A percentile compares a stretch with the other conserved stretches of the same genome.
Conservation (phyloP, 1,140 invertebrate species). For the Drosophila azteca region DNA sequence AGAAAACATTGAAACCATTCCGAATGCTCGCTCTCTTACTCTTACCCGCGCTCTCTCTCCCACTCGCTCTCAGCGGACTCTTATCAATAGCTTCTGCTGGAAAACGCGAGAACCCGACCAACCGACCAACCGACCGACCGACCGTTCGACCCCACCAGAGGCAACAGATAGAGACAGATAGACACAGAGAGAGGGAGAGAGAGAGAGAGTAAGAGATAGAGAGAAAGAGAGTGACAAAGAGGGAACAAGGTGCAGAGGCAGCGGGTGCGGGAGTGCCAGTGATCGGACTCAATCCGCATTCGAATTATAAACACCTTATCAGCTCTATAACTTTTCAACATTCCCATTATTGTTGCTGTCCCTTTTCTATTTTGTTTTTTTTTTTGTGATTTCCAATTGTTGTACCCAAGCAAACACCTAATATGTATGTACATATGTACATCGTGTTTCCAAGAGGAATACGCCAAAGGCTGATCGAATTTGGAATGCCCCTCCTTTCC, state of each 20-base stretch:
- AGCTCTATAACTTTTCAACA: constrained; percentile 34
- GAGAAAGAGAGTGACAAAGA: background rate
- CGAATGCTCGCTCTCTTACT: constrained; percentile 16
- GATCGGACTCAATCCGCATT: constrained; percentile 51
- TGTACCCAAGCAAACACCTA: constrained; percentile 47
- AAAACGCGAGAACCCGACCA: background rate
- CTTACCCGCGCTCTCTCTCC: constrained; percentile 3
- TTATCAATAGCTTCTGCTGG: constrained; percentile 53
- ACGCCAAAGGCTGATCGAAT: background rate
- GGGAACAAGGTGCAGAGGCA: background rate
- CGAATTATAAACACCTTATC: constrained; percentile 63
- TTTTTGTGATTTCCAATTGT: constrained; percentile 42
- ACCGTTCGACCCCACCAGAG: background rate
- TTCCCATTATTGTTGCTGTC: constrained; percentile 28
- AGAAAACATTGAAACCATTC: constrained; percentile 15
- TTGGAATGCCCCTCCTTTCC: constrained; percentile 15
- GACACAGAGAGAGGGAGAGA: background rate
- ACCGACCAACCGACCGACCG: too few species aligned
- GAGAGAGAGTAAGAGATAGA: background rate
- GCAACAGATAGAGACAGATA: background rate
- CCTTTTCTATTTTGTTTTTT: background rate
- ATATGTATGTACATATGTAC: too few species aligned
- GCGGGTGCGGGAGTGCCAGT: constrained; percentile 9
- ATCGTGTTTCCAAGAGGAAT: too few species aligned
- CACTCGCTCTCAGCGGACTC: constrained; percentile 11